phyloP scores from a whole-genome alignment of 1,140 invertebrate species.

The Formica exsecta region DNA sequence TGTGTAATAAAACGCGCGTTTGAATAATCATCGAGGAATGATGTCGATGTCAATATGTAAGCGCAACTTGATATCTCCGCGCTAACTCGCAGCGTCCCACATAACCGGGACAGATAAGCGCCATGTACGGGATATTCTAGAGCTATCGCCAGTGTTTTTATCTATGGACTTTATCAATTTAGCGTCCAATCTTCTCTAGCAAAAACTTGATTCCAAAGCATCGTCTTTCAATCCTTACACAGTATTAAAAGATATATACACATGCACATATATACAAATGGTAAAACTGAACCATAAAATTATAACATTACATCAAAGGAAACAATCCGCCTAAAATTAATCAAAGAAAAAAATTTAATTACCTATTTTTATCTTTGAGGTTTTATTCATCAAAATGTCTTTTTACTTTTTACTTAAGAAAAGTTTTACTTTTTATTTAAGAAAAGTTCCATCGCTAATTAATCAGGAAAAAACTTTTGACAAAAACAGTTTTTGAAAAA shows the following conservation, averaged over 20 bases:
- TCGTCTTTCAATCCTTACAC: neutral
- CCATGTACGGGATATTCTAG: neutral
- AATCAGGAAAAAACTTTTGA: too few species aligned
- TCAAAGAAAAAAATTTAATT: neutral
- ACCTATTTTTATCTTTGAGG: neutral
- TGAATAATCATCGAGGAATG: slow-evolving; percentile 5
- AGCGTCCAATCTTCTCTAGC: neutral
- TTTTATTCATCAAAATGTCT: neutral
- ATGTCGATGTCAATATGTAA: slow-evolving; percentile 4
- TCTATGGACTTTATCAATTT: neutral
- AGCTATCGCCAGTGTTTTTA: neutral
- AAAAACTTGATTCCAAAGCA: neutral
- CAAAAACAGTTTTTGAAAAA: too few species aligned
- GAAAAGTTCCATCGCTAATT: neutral
- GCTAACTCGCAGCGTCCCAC: neutral
- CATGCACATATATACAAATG: too few species aligned
- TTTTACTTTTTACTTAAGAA: neutral
- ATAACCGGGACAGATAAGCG: neutral
- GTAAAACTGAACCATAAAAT: too few species aligned
- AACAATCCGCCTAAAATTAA: neutral
- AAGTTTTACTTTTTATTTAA: too few species aligned
- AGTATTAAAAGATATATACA: neutral
- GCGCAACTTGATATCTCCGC: neutral
- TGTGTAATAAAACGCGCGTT: slow-evolving; percentile 13
- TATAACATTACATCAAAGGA: neutral